A percentile compares a stretch with the other conserved stretches of the same genome.
phyloP scores from a whole-genome alignment of 1,140 invertebrate species.

The Drosophila burlai region DNA sequence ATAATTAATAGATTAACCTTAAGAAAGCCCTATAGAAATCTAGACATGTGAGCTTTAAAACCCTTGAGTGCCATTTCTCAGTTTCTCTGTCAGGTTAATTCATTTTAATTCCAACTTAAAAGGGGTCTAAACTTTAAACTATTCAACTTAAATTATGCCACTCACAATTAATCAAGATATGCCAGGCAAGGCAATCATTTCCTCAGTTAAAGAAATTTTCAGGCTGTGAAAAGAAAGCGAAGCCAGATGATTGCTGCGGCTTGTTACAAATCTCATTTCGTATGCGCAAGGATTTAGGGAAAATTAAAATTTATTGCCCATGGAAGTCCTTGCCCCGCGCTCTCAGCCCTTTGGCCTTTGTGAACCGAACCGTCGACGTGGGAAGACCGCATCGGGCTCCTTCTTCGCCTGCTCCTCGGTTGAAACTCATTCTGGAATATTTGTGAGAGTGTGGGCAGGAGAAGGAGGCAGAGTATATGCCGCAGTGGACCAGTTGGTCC shows the following conservation, averaged over 20 bases:
- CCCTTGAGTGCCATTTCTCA: too few relatives aligned
- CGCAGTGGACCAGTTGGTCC: conserved; percentile 41
- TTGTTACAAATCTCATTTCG: conserved; percentile 61
- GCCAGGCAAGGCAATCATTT: conserved; percentile 16
- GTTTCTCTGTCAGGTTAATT: background rate
- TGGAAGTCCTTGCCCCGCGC: conserved; percentile 45
- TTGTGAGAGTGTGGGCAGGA: background rate
- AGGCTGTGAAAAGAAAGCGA: conserved; percentile 26
- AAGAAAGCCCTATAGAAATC: background rate
- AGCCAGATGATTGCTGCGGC: conserved; percentile 42
- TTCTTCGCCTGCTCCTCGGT: background rate
- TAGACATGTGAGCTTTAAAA: background rate
- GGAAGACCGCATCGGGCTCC: conserved; percentile 34
- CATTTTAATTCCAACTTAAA: conserved; percentile 3
- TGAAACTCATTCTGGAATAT: conserved; percentile 28
- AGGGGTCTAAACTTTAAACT: background rate
- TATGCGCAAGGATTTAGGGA: conserved; percentile 65
- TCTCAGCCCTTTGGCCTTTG: conserved; percentile 34
- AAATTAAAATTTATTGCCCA: conserved; percentile 78
- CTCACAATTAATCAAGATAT: conserved; percentile 38
- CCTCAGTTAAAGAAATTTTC: conserved; percentile 13
- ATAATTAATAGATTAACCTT: background rate
- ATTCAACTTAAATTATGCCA: conserved; percentile 21
- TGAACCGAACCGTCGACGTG: conserved; percentile 35
- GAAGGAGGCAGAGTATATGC: conserved; percentile 5